Base-by-base conservation (phyloP, 2,888 invertebrate genomes). In the Drosophila mettleri region DNA sequence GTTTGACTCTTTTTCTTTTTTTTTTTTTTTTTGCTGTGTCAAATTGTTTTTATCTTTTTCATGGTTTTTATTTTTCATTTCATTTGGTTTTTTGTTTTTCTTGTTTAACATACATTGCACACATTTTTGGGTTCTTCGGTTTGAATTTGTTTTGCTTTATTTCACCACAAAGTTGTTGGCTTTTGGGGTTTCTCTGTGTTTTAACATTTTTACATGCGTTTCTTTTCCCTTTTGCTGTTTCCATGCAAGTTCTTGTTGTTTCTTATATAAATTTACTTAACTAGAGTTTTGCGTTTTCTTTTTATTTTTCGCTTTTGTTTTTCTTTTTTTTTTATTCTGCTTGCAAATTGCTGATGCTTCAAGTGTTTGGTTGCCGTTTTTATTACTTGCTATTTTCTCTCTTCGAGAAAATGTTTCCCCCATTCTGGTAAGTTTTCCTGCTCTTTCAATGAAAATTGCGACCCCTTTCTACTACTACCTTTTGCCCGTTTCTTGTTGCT, bases 101-200 rank as follows among this genome's bases (percentile, higher is more conserved):
- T n/a, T n/a, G 29, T 57, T 52, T 57, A 77, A 59, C 57, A 65
- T 85, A 86, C 78, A 86, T 83, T 86, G 86, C 83, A 84, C 83
- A 76, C 67, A 74, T 78, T 68, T 64, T 52, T 49, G 62, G 52
- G 43, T 63, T 66, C 49, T 49, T 57, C 39, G 45, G 39, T 53
- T 62, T 68, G 55, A 18, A 48, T 33, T 52, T 45, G 38, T 45
- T 62, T 54, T 41, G 63, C 43, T 55, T 73, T 58, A 45, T 58
- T 49, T 63, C 48, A 67, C 63, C 59, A 59, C 74, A 73, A 62
- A 67, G 65, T 60, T 8, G 24, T 63, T 59, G 22, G 18, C 22
- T 22, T 36, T 66, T 55, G 41, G 43, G 57, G 55, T 45, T 67
- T 49, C 39, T 70, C 63, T 63, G 48, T 68, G 43, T 60, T 70